Percentiles rank a stretch among this genome's conserved stretches.
These are phyloP conservation scores for Chiridota heheva DNA, from an alignment of 35 echinoderm and acorn worm genomes.

Conservation along the genomic window DNA sequence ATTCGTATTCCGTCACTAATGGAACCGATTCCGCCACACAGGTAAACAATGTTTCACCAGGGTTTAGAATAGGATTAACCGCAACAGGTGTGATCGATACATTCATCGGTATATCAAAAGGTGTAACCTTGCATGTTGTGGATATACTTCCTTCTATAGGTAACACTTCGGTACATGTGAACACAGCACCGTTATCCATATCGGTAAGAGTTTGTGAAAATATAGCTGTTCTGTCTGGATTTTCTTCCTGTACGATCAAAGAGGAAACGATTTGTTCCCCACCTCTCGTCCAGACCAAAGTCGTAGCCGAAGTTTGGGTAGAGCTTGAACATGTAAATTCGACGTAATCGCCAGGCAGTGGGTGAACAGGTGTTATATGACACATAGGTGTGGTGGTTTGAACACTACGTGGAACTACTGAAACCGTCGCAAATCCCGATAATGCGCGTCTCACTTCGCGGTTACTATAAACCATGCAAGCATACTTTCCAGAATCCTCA, in stretches of 20 bases:
- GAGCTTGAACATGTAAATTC: constrained; percentile 16
- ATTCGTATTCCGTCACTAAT: neutral
- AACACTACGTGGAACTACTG: constrained; percentile 9
- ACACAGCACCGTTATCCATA: constrained; percentile 17
- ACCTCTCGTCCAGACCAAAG: constrained; percentile 17
- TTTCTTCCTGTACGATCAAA: neutral
- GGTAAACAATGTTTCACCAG: too few species aligned
- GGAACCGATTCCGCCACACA: constrained; percentile 4
- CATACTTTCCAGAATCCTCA: constrained; percentile 9
- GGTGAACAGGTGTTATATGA: constrained; percentile 21
- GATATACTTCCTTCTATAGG: constrained; percentile 1
- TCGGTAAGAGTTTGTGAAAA: constrained; percentile 15
- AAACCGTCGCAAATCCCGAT: neutral
- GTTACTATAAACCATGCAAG: constrained; percentile 40
- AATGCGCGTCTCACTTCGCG: neutral
- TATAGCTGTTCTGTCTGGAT: neutral
- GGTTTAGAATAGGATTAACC: too few species aligned
- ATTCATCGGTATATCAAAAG: constrained; percentile 34
- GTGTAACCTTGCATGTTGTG: constrained; percentile 15
- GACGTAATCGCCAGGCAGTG: constrained; percentile 20
- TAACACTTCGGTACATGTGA: constrained; percentile 15
- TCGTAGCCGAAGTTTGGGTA: neutral
- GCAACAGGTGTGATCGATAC: constrained; percentile 20
- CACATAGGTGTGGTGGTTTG: constrained; percentile 12
- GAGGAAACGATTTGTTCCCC: neutral